Conservation (phyloP, 2,113 vertebrate genomes). For the Pseudopodoces humilis region DNA sequence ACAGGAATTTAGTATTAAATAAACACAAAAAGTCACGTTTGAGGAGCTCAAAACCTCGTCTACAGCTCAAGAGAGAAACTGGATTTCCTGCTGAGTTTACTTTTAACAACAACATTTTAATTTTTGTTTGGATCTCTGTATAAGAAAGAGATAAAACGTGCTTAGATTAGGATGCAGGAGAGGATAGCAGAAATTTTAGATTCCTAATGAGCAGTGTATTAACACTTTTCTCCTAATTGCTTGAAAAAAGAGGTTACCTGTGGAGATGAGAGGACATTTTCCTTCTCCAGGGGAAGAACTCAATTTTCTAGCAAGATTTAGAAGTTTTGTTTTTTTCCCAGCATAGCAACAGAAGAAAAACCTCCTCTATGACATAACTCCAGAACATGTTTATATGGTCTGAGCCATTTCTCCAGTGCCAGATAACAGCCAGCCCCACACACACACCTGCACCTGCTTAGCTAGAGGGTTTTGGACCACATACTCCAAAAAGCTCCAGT, state of each 20-base stretch:
- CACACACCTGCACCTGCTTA: accelerated
- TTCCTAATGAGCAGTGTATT: background rate
- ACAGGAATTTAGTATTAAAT: conserved; percentile 38
- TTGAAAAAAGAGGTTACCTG: background rate
- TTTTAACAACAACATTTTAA: background rate
- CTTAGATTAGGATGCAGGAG: background rate
- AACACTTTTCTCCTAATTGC: background rate
- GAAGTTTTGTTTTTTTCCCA: background rate
- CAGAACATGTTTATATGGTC: background rate
- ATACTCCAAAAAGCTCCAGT: background rate
- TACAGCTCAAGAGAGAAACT: background rate
- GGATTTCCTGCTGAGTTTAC: background rate
- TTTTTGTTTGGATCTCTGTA: background rate
- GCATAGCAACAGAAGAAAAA: background rate
- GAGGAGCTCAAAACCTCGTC: background rate
- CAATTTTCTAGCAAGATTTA: background rate
- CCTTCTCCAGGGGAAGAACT: background rate
- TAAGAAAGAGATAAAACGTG: background rate
- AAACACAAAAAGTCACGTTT: background rate
- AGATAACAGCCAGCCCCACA: background rate
- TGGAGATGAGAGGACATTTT: background rate
- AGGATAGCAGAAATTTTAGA: background rate
- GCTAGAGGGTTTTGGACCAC: background rate
- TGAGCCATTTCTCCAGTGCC: background rate
- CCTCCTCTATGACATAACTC: background rate